A percentile compares a stretch with the other conserved stretches of the same genome.
These are phyloP conservation scores for Euphydryas editha DNA, from an alignment of 2,888 invertebrate genomes.

Conservation along the genomic window DNA sequence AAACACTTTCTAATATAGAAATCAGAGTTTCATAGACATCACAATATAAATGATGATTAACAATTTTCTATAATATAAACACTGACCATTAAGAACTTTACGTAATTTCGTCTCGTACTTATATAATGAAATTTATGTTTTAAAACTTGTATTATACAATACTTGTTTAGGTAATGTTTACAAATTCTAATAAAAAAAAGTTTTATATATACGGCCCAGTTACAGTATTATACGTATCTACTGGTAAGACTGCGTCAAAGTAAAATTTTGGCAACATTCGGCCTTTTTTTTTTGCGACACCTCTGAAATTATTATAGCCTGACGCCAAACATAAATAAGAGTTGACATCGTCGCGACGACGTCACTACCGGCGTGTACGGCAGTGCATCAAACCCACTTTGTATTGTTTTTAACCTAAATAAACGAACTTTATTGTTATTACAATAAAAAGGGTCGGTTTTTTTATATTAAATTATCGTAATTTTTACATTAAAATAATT, in stretches of 20 bases:
- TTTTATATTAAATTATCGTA: not conserved
- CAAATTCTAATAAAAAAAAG: not conserved
- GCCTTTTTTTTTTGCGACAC: constrained; percentile 51
- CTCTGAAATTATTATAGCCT: constrained; percentile 60
- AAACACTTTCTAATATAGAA: too few species aligned
- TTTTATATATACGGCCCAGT: not conserved
- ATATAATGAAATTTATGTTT: too few species aligned
- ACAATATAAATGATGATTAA: too few species aligned
- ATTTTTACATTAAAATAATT: not conserved
- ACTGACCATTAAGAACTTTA: too few species aligned
- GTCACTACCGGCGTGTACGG: constrained; percentile 30
- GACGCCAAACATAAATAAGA: constrained; percentile 79
- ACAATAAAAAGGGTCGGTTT: not conserved
- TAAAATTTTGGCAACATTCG: constrained; percentile 62
- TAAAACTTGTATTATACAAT: too few species aligned
- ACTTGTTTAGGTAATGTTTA: not conserved
- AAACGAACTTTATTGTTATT: not conserved
- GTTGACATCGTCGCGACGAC: constrained; percentile 57
- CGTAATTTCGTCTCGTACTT: too few species aligned
- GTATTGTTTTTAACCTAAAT: constrained; percentile 13
- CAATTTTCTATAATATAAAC: too few species aligned
- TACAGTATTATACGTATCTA: not conserved
- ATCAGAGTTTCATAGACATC: too few species aligned
- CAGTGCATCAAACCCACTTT: constrained; percentile 19
- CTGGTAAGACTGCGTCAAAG: constrained; percentile 42